phyloP scores from a whole-genome alignment of 2,113 vertebrate species.

The Anseranas semipalmata region DNA sequence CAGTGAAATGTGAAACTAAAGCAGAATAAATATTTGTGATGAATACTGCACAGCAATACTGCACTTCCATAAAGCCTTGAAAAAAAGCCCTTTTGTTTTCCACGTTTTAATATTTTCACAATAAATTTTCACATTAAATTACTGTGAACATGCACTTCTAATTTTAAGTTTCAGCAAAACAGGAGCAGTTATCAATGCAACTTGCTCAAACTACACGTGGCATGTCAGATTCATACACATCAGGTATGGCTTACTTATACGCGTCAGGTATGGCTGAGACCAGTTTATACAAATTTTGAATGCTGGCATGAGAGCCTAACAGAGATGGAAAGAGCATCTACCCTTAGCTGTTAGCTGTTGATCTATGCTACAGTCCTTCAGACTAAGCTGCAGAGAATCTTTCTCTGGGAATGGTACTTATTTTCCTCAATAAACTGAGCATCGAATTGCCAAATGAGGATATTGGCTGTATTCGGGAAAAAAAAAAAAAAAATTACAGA shows the following conservation, averaged over 20 bases:
- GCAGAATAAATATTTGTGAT: background rate
- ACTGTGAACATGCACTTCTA: background rate
- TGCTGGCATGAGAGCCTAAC: background rate
- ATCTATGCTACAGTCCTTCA: background rate
- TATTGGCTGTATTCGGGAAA: background rate
- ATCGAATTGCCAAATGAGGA: background rate
- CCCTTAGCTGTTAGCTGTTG: background rate
- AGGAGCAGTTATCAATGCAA: background rate
- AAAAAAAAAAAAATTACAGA: no score
- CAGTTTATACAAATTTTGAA: background rate
- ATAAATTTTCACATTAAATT: background rate
- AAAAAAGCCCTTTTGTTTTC: background rate
- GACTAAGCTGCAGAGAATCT: background rate
- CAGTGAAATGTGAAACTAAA: background rate
- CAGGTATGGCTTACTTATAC: background rate
- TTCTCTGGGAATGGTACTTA: background rate
- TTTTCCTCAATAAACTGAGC: background rate
- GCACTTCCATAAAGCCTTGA: background rate
- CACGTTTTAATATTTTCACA: background rate
- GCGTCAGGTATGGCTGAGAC: background rate
- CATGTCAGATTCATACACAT: background rate
- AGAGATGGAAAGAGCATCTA: background rate
- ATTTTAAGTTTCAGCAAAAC: background rate
- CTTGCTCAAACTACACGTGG: rapidly evolving
- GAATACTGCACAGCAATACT: background rate